Conservation (phyloP, 2,888 invertebrate species). For the Petrolisthes manimaculis region DNA sequence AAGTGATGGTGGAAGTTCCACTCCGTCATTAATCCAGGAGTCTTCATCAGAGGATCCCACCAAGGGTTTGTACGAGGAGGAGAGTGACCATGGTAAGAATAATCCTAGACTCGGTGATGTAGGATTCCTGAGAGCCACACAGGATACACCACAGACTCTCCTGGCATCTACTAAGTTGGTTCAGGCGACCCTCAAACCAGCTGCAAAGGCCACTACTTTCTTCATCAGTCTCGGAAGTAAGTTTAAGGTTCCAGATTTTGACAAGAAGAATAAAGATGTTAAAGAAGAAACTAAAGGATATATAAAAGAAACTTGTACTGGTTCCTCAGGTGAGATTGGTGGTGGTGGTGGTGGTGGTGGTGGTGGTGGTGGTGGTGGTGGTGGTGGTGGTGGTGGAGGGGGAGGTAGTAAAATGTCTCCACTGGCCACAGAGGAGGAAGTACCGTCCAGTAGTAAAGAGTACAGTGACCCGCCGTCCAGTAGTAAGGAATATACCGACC, state of each 20-base stretch:
- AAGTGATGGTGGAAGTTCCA: slow-evolving; percentile 7
- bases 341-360: too few relatives aligned
- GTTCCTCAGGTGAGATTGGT: slow-evolving; percentile 21
- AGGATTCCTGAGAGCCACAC: slow-evolving; percentile 61
- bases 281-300: background rate
- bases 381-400: too few relatives aligned
- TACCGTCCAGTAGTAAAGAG: slow-evolving; percentile 18
- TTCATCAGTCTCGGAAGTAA: slow-evolving; percentile 63
- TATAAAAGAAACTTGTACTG: background rate
- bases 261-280: background rate
- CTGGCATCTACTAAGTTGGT: slow-evolving; percentile 63
- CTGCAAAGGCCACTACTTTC: slow-evolving; percentile 63
- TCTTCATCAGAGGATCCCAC: slow-evolving; percentile 51
- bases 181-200: slow-evolving; percentile 60
- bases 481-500: slow-evolving; percentile 48
- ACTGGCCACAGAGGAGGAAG: slow-evolving; percentile 25
- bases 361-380: too few relatives aligned
- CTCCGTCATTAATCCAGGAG: background rate
- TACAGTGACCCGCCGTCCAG: too few relatives aligned
- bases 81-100: slow-evolving; percentile 13
- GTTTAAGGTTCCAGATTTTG: slow-evolving; percentile 58
- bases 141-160: slow-evolving; percentile 62
- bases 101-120: slow-evolving; percentile 53
- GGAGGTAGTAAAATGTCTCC: slow-evolving; percentile 23
- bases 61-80: slow-evolving; percentile 35